These are phyloP conservation scores for Drosophila basisetae DNA, from an alignment of 2,888 invertebrate species.

Conservation along the genomic window DNA sequence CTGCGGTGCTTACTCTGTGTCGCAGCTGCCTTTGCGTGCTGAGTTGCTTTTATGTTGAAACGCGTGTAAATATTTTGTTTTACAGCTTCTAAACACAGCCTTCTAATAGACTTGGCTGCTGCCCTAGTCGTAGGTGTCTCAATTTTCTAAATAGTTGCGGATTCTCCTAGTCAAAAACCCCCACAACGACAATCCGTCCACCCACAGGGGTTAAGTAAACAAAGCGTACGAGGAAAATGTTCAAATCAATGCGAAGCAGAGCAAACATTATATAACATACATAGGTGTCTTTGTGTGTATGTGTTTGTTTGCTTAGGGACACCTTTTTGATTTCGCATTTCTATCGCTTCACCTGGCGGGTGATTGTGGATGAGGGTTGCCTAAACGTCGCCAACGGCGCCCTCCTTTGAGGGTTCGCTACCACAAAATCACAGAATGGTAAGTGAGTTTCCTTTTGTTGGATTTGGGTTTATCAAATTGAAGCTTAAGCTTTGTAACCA, in stretches of 20 bases:
- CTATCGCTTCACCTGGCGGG: conserved; percentile 15
- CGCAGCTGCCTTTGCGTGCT: conserved; percentile 71
- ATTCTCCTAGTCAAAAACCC: conserved; percentile 8
- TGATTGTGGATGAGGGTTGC: not conserved
- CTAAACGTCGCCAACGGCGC: conserved; percentile 32
- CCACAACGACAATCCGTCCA: not conserved
- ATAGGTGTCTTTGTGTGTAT: conserved; percentile 10
- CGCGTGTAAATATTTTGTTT: conserved; percentile 81
- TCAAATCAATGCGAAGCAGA: conserved; percentile 61
- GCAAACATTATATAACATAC: conserved; percentile 32
- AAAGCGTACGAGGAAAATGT: conserved; percentile 46
- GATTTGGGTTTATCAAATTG: conserved; percentile 71
- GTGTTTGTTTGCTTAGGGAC: conserved; percentile 30
- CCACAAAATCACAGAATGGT: conserved; percentile 29
- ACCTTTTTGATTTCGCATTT: conserved; percentile 59
- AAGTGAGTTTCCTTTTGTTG: conserved; percentile 46
- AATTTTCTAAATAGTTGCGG: conserved; percentile 73
- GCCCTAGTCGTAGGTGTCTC: conserved; percentile 68
- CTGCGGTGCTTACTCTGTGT: conserved; percentile 10
- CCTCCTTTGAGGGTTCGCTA: conserved; percentile 53
- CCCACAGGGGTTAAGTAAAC: conserved; percentile 45
- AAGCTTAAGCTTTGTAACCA: conserved; percentile 64
- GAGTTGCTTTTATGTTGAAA: conserved; percentile 69
- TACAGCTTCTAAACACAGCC: conserved; percentile 74
- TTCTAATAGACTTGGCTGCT: conserved; percentile 58